These are phyloP conservation scores for Hoplodrina ambigua DNA, from an alignment of 2,888 invertebrate genomes.

Conservation along the genomic window DNA sequence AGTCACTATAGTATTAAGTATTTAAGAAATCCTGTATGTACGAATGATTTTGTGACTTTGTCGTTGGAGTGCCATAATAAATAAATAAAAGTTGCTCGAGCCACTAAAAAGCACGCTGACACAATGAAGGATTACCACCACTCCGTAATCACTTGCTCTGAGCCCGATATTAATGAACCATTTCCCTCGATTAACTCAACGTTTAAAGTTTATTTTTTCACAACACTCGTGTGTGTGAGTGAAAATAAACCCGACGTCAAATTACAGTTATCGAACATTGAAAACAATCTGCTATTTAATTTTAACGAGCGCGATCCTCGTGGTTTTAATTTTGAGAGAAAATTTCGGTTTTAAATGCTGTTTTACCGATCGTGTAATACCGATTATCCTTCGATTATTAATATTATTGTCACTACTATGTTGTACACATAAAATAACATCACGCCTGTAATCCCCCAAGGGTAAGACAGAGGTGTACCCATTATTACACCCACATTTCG, in stretches of 20 bases:
- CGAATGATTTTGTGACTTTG: no score
- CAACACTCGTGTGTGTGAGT: constrained; percentile 33
- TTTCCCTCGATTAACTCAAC: constrained; percentile 51
- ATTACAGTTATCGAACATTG: constrained; percentile 59
- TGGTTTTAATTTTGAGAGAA: constrained; percentile 64
- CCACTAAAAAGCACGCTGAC: constrained; percentile 29
- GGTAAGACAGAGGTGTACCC: no score
- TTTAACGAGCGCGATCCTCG: constrained; percentile 64
- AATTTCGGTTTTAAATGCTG: constrained; percentile 69
- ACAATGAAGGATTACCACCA: constrained; percentile 40
- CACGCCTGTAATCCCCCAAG: no score
- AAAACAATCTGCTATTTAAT: constrained; percentile 66
- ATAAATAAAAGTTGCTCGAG: not conserved
- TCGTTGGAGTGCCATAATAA: no score
- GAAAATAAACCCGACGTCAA: constrained; percentile 45
- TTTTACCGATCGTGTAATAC: constrained; percentile 27
- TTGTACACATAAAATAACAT: no score
- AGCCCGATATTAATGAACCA: constrained; percentile 39
- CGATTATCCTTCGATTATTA: constrained; percentile 1
- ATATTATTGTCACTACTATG: not conserved
- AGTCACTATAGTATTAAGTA: no score
- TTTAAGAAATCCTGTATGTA: no score
- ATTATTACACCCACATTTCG: no score
- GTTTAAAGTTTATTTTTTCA: constrained; percentile 56
- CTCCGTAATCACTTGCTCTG: constrained; percentile 29